Evolutionary conservation across 2,113 vertebrate genomes (phyloP).

Genomic region (Dinomys branickii): DNA sequence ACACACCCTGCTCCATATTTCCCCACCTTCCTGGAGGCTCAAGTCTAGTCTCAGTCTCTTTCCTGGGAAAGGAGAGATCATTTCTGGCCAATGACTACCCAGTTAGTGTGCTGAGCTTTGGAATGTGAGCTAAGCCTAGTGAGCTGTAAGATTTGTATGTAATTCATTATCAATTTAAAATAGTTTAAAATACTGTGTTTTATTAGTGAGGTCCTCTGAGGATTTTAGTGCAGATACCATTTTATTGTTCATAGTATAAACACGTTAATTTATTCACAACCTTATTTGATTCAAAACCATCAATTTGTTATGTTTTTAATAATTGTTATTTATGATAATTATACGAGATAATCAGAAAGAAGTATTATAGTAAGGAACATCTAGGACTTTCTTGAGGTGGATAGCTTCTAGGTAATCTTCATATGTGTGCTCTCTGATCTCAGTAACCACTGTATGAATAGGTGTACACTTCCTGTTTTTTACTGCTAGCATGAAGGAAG

Average conservation of each 20-base stretch:
- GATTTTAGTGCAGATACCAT: background rate
- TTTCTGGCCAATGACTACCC: background rate
- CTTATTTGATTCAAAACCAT: background rate
- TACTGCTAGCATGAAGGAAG: background rate
- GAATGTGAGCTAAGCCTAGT: background rate
- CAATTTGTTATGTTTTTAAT: background rate
- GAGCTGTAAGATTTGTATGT: background rate
- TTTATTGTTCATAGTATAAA: constrained; percentile 15
- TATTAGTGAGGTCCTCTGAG: background rate
- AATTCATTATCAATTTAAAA: background rate
- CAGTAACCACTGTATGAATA: background rate
- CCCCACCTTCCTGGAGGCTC: background rate
- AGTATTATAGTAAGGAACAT: background rate
- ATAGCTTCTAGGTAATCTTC: background rate
- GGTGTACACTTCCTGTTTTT: background rate
- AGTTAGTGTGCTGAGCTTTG: background rate
- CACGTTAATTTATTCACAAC: background rate
- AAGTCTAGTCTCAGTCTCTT: background rate
- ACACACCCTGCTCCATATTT: background rate
- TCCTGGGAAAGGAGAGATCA: background rate
- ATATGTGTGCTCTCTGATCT: background rate
- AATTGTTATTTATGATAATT: background rate
- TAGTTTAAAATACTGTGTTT: constrained; percentile 36
- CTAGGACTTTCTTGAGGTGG: background rate
- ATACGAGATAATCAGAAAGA: background rate